Evolutionary conservation across 2,888 invertebrate genomes (phyloP).

Genomic region (Dryobotodes eremita): DNA sequence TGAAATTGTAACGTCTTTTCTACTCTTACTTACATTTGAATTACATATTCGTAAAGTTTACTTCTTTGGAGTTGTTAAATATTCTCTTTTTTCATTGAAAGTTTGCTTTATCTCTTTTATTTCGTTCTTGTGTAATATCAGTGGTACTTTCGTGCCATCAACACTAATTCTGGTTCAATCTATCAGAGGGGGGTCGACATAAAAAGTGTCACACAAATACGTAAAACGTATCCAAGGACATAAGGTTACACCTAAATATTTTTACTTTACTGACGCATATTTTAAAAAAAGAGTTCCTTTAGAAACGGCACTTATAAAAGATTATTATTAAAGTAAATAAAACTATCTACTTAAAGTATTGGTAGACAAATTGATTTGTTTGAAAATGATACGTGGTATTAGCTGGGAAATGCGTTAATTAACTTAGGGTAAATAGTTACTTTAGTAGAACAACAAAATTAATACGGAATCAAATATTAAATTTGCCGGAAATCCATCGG

Average conservation of each 20-base stretch:
- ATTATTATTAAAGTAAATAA: background rate
- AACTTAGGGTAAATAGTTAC: background rate
- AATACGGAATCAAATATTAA: background rate
- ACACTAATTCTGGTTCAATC: slow-evolving; percentile 58
- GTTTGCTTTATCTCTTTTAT: slow-evolving; percentile 5
- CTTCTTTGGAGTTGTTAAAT: slow-evolving; percentile 36
- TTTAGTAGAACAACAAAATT: background rate
- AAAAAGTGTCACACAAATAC: slow-evolving; percentile 63
- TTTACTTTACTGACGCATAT: slow-evolving; percentile 50
- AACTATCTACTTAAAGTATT: too few relatives aligned
- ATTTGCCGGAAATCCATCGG: too few relatives aligned
- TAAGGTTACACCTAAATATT: slow-evolving; percentile 11
- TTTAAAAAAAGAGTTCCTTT: slow-evolving; percentile 17
- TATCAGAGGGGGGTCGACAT: slow-evolving; percentile 50
- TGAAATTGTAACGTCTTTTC: slow-evolving; percentile 22
- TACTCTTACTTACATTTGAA: slow-evolving; percentile 36
- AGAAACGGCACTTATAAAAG: background rate
- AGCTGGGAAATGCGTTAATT: background rate
- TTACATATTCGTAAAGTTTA: slow-evolving; percentile 27
- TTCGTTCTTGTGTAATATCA: slow-evolving; percentile 29
- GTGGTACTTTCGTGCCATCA: slow-evolving; percentile 19
- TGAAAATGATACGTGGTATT: background rate
- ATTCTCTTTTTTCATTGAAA: slow-evolving; percentile 39
- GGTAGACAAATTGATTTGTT: background rate
- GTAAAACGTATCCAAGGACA: slow-evolving; percentile 51